Conservation (phyloP, 2,113 vertebrate species). For the Calyptomena viridis region DNA sequence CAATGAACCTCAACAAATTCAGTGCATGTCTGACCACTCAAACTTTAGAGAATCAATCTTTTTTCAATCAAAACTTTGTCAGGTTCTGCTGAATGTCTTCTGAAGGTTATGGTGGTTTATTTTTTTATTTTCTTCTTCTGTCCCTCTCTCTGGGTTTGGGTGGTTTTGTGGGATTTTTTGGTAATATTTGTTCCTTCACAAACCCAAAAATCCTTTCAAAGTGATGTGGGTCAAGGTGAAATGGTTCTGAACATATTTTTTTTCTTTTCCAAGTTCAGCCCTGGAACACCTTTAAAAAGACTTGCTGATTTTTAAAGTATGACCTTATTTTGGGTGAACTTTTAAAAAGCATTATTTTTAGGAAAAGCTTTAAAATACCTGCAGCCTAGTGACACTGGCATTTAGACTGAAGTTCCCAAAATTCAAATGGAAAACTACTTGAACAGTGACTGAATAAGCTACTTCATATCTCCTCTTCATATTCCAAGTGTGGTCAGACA, state of each 20-base stretch:
- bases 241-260: not conserved
- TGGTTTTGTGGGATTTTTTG: not conserved
- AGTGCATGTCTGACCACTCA: constrained; percentile 76
- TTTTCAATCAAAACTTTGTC: constrained; percentile 78
- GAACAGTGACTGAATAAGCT: not conserved
- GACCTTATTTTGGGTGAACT: constrained; percentile 7
- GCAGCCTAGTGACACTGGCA: not conserved
- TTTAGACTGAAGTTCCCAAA: constrained; percentile 13
- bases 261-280: not conserved
- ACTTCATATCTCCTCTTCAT: not conserved
- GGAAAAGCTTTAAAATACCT: not conserved
- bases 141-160: not conserved
- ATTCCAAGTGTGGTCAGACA: not conserved
- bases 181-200: not conserved
- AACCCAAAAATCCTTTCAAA: constrained; percentile 24
- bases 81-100: constrained; percentile 70
- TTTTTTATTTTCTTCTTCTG: not conserved
- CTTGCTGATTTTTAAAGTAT: not conserved
- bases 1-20: constrained; percentile 78
- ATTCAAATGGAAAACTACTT: not conserved
- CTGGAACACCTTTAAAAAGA: not conserved
- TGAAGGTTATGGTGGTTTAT: constrained; percentile 54
- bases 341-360: not conserved
- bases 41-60: constrained; percentile 80
- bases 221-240: constrained; percentile 10